Base-by-base conservation (phyloP, 2,113 vertebrate genomes). In the Microcebus jonahi region DNA sequence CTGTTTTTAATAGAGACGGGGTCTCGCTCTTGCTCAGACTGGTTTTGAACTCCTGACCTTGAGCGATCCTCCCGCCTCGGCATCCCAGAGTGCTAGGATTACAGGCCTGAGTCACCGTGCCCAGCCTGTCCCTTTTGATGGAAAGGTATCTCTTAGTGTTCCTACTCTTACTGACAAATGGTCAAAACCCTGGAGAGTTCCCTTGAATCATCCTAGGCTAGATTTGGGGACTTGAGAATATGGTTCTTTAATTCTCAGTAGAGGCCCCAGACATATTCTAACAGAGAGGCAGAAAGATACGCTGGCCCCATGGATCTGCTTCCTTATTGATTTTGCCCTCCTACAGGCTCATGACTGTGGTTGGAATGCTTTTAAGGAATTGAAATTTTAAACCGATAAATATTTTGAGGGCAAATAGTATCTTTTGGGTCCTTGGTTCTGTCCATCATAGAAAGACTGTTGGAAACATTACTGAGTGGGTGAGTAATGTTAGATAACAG, bases 301-400 rank as follows among this genome's bases (percentile, higher is more conserved):
- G 0, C 48, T n/a, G 36, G 45, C 39, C 9, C 0, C 18, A 0
- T 14, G n/a, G 18, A 17, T 71, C 55, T 90, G 59, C 13, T 48
- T 68, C n/a, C 20, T n/a, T 61, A 12, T 45, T 39, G 65, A 53
- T 57, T 20, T 77, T 70, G n/a, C 15, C 70, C 53, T 76, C 11
- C n/a, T 15, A n/a, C 9, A 45, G 27, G 9, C 13, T 90, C 75
- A 17, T 34, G 14, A 50, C 68, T 45, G 34, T 88, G 61, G 65
- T 65, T 83, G 34, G 57, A 77, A 67, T 83, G 59, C 31, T 79
- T 86, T 95, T 71, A 88, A 76, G 50, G 55, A 94, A n/a, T 14
- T 42, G 18, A n/a, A 57, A 61, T 91, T 93, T 96, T 92, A 77
- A 96, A 77, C 11, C 91, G 70, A 95, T 81, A 71, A 84, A 63